Conservation (phyloP, 35 echinoderm and acorn worm genomes). For the Patiria miniata region DNA sequence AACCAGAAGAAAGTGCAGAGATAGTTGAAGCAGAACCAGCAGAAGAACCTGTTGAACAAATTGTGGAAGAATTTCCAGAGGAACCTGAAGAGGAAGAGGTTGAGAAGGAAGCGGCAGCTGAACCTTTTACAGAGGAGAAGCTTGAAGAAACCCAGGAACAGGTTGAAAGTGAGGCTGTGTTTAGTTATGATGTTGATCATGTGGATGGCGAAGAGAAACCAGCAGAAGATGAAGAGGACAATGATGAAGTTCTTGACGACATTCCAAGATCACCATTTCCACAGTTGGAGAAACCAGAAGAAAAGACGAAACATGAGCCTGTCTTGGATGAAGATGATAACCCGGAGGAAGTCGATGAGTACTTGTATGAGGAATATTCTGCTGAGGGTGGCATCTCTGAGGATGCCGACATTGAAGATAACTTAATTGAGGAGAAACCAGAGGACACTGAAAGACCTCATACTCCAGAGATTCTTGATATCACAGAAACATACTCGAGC, state of each 20-base stretch:
- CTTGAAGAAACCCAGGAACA: constrained; percentile 8
- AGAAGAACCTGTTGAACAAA: constrained; percentile 25
- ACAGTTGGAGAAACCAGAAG: constrained; percentile 34
- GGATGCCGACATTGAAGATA: constrained; percentile 38
- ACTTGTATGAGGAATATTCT: constrained; percentile 29
- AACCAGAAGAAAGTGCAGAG: constrained; percentile 38
- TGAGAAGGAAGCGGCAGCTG: constrained; percentile 25
- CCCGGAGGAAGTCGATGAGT: constrained; percentile 29
- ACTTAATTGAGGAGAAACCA: constrained; percentile 3
- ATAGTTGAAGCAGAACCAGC: constrained; percentile 9
- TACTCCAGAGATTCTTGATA: constrained; percentile 90
- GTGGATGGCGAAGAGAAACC: constrained; percentile 28
- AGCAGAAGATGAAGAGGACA: constrained; percentile 27
- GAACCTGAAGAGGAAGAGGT: constrained; percentile 22
- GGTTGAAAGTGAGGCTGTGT: neutral
- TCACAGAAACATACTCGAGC: constrained; percentile 65
- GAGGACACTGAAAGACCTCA: constrained; percentile 50
- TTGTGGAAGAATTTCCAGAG: constrained; percentile 44
- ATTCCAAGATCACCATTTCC: constrained; percentile 23
- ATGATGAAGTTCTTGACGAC: constrained; percentile 25
- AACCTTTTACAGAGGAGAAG: neutral
- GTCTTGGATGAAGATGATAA: constrained; percentile 47
- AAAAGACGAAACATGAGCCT: neutral
- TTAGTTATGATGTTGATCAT: constrained; percentile 12
- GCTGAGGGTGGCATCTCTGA: constrained; percentile 2